Percentiles rank a stretch among this genome's conserved stretches.
Conservation (phyloP, 2,113 vertebrate genomes). For the Leptobrachium leishanense region DNA sequence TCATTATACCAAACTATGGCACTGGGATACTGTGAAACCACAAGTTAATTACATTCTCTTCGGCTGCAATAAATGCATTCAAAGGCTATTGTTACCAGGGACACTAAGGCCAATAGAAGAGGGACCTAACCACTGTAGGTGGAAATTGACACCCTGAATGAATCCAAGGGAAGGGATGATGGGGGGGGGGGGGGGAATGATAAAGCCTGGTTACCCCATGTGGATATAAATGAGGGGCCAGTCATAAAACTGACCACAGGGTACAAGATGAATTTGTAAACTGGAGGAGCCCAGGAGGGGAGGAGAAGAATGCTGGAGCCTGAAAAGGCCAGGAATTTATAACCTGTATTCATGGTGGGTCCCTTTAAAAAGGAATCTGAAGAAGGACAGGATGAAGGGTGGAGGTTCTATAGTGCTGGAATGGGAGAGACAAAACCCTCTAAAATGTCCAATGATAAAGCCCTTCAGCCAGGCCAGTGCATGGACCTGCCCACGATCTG, state of each 20-base stretch:
- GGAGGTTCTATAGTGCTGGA: not conserved
- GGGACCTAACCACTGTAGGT: not conserved
- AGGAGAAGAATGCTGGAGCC: conserved; percentile 58
- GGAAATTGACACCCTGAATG: not conserved
- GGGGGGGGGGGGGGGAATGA: not conserved
- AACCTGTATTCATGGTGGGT: conserved; percentile 60
- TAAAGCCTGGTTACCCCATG: conserved; percentile 41
- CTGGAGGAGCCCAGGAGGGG: conserved; percentile 53
- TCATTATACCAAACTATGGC: too few relatives aligned
- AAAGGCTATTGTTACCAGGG: not conserved
- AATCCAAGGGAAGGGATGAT: not conserved
- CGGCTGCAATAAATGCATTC: not conserved
- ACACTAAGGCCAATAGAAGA: not conserved
- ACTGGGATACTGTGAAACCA: too few relatives aligned
- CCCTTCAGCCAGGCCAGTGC: too few relatives aligned
- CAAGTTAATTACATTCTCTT: too few relatives aligned
- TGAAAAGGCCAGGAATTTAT: conserved; percentile 65
- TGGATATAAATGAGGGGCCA: conserved; percentile 64
- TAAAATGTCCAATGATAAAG: not conserved
- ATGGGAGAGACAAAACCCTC: not conserved
- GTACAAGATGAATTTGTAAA: conserved; percentile 28
- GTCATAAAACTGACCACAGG: conserved; percentile 60
- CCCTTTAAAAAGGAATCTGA: conserved; percentile 60
- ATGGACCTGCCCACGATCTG: too few relatives aligned
- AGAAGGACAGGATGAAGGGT: not conserved